phyloP scores from a whole-genome alignment of 1,140 invertebrate genomes.

The Diachasmimorpha longicaudata region DNA sequence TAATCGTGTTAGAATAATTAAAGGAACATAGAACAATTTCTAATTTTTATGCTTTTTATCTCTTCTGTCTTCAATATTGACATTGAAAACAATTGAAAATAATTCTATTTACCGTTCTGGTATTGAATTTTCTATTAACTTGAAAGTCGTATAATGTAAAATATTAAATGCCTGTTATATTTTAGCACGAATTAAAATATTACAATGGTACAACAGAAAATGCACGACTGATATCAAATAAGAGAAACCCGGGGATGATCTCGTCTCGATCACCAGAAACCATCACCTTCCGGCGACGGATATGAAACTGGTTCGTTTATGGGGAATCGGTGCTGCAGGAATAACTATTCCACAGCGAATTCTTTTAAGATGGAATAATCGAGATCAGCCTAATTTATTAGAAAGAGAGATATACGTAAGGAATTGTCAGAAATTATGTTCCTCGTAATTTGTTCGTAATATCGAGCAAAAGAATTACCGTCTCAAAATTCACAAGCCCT shows the following conservation, averaged over 20 bases:
- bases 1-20: too few relatives aligned
- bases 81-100: too few relatives aligned
- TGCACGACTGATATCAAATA: neutral
- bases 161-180: neutral
- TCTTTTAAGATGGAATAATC: neutral
- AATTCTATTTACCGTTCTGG: too few relatives aligned
- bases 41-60: too few relatives aligned
- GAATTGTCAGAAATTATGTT: too few relatives aligned
- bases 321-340: neutral
- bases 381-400: too few relatives aligned
- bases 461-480: neutral
- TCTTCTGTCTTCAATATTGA: too few relatives aligned
- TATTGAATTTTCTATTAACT: too few relatives aligned
- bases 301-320: conserved; percentile 7
- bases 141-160: neutral
- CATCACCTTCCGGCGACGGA: neutral
- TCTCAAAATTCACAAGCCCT: neutral
- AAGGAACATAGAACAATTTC: too few relatives aligned
- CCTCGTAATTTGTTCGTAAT: neutral
- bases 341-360: neutral
- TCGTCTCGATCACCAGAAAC: neutral
- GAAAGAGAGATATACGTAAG: too few relatives aligned
- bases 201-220: neutral
- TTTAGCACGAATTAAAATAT: neutral
- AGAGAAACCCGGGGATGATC: neutral